Evolutionary conservation across 2,797 vertebrate genomes (phyloP).

Genomic region (Cichlasoma orientale): DNA sequence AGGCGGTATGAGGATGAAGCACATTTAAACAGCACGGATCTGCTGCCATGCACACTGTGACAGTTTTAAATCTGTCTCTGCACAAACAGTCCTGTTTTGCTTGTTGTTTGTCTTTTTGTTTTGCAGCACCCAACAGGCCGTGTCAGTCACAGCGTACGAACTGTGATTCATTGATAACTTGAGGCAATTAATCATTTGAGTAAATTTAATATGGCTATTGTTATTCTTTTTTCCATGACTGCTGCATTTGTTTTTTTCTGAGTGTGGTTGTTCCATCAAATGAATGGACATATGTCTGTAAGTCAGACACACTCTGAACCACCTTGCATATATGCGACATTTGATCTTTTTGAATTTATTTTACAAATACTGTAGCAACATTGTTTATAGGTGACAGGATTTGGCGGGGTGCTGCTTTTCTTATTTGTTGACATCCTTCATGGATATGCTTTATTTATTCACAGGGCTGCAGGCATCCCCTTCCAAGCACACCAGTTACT

Average conservation of each 20-base stretch:
- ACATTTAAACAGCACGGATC: not conserved
- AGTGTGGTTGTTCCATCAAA: constrained; percentile 1
- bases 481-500: constrained; percentile 97
- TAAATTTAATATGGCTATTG: constrained; percentile 19
- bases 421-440: constrained; percentile 41
- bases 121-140: not conserved
- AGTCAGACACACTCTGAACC: not conserved
- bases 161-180: constrained; percentile 34
- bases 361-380: not conserved
- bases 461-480: constrained; percentile 96
- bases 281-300: accelerated
- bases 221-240: constrained; percentile 38
- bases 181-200: constrained; percentile 41
- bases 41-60: not conserved
- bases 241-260: constrained; percentile 29
- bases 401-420: not conserved
- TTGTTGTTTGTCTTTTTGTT: not conserved
- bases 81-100: not conserved
- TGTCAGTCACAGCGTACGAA: constrained; percentile 4
- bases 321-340: not conserved
- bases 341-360: constrained; percentile 17
- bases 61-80: not conserved
- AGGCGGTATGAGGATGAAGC: not conserved
- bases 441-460: constrained; percentile 46
- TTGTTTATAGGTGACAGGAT: constrained; percentile 9